Evolutionary conservation across 2,888 invertebrate species (phyloP), one percentile per base, ranked within the genome.

Genomic region (Seira ritae): DNA sequence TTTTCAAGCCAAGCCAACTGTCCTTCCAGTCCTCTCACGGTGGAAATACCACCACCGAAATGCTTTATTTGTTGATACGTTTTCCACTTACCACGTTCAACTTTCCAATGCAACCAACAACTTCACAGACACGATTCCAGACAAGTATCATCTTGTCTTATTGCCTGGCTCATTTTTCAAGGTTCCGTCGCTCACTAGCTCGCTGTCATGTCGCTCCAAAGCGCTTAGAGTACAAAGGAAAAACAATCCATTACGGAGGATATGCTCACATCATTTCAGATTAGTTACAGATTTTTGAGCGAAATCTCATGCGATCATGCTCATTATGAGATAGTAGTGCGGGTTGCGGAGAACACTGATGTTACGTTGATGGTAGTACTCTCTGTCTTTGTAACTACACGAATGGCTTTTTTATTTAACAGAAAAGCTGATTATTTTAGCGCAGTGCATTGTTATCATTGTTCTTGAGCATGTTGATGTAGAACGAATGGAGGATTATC

Each of bases 251-350:
- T 73, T 80, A 60, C 65, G 42, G 42, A n/a, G 67, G 68, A 80
- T 42, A 23, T 80, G 74, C 69, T 80, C 80, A 74, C 80, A 74
- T 80, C 80, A 74, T 74, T 80, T 74, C 74, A 42, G 69, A 80
- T 80, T 80, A 80, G 80, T 68, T 72, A 80, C 80, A 80, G 74
- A 73, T 62, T 80, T 65, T 67, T 19, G 67, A 66, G 55, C 46
- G 42, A 42, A 42, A 42, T 42, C 42, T 42, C 12, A 8, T 42
- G 42, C 12, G 6, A 42, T 42, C 6, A 42, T 42, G 42, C 42
- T 42, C 42, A 42, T 42, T 42, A 42, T 42, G 42, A 42, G 42
- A 42, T 42, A 8, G 42, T n/a, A n/a, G n/a, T n/a, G n/a, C n/a
- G n/a, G 12, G 42, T 42, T 42, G n/a, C 12, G 42, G 42, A 42